phyloP scores from a whole-genome alignment of 2,888 invertebrate genomes.

The Melinaea marsaeus region DNA sequence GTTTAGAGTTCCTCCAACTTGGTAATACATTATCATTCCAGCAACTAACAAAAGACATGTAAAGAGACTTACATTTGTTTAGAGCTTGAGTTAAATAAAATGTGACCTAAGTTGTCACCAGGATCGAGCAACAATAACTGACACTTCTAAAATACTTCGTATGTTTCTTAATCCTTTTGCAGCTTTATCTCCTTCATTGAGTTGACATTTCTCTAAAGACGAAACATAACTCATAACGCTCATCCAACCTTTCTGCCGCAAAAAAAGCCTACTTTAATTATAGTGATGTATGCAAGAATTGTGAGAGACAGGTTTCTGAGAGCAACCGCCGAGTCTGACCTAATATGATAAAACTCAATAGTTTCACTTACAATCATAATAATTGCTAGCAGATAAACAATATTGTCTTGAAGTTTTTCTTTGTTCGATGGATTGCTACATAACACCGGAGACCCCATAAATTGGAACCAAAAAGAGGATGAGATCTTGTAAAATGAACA shows the following conservation, averaged over 20 bases:
- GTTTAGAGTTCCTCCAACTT: conserved; percentile 53
- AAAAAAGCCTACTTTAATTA: conserved; percentile 55
- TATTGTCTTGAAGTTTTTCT: conserved; percentile 36
- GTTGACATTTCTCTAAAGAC: conserved; percentile 46
- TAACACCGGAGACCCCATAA: conserved; percentile 47
- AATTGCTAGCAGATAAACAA: conserved; percentile 44
- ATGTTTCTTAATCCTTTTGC: conserved; percentile 45
- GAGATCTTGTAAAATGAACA: conserved; percentile 39
- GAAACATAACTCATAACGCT: conserved; percentile 50
- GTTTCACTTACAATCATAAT: conserved; percentile 58
- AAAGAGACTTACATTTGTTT: too few relatives aligned
- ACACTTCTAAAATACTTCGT: conserved; percentile 54
- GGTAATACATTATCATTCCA: neutral
- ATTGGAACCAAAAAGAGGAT: conserved; percentile 53
- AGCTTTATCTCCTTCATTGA: conserved; percentile 39
- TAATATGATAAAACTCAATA: conserved; percentile 56
- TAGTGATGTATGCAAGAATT: conserved; percentile 59
- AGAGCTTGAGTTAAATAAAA: conserved; percentile 34
- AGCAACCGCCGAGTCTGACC: conserved; percentile 48
- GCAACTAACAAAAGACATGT: too few relatives aligned
- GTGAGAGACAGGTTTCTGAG: conserved; percentile 57
- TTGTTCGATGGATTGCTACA: conserved; percentile 49
- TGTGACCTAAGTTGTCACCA: conserved; percentile 53
- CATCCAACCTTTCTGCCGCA: conserved; percentile 55
- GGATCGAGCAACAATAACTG: conserved; percentile 55